phyloP scores from a whole-genome alignment of 2,888 invertebrate species.

The Anthophora plumipes region DNA sequence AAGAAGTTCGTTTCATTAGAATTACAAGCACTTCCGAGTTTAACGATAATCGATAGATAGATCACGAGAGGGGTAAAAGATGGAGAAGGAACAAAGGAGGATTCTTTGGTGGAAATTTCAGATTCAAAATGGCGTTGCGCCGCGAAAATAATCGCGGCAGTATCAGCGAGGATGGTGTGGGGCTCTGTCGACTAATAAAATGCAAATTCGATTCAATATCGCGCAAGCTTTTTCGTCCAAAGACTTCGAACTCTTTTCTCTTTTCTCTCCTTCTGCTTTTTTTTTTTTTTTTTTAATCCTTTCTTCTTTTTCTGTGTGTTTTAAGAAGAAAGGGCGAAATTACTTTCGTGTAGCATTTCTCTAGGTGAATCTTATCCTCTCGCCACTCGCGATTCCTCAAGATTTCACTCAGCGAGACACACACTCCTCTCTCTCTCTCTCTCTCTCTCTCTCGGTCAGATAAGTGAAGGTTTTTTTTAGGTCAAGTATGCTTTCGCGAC shows the following conservation, averaged over 20 bases:
- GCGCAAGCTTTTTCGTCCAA: slow-evolving; percentile 3
- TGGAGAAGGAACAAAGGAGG: background rate
- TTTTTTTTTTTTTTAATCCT: no score
- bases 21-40: no score
- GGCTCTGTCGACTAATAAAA: slow-evolving; percentile 33
- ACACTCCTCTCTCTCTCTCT: background rate
- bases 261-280: no score
- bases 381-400: slow-evolving; percentile 50
- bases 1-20: background rate
- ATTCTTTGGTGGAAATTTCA: background rate
- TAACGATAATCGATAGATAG: no score
- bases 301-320: slow-evolving; percentile 7
- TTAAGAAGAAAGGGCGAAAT: slow-evolving; percentile 27
- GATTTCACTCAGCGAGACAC: slow-evolving; percentile 26
- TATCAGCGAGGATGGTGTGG: background rate
- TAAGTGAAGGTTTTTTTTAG: slow-evolving; percentile 43
- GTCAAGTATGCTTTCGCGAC: slow-evolving; percentile 55
- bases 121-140: background rate
- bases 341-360: background rate
- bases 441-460: slow-evolving; percentile 28
- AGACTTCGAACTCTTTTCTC: slow-evolving; percentile 30
- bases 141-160: slow-evolving; percentile 9
- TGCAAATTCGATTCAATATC: slow-evolving; percentile 52
- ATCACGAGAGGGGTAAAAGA: background rate
- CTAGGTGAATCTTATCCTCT: background rate